These are phyloP conservation scores for Euphonia xanthogaster DNA, from an alignment of 2,797 vertebrate genomes.

Conservation along the genomic window DNA sequence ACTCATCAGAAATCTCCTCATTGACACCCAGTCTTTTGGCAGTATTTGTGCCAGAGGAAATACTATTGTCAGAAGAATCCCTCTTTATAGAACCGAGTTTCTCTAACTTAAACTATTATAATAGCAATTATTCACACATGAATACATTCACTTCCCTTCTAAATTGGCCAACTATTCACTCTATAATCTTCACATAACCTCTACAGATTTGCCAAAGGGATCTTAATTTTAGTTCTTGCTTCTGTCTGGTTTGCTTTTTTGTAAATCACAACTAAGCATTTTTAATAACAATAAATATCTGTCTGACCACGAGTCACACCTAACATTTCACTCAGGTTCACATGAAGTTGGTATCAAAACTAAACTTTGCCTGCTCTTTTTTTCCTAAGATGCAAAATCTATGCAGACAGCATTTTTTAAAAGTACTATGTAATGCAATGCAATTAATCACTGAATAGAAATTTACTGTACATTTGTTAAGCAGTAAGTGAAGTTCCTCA, in stretches of 20 bases:
- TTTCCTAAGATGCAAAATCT: background rate
- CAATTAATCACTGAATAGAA: background rate
- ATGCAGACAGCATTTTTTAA: background rate
- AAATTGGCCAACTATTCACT: constrained; percentile 34
- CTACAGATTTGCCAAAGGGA: constrained; percentile 13
- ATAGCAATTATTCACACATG: constrained; percentile 62
- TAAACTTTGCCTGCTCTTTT: background rate
- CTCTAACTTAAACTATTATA: constrained; percentile 40
- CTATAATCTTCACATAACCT: constrained; percentile 50
- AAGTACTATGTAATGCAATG: background rate
- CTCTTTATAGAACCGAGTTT: background rate
- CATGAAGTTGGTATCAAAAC: background rate
- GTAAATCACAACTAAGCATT: background rate
- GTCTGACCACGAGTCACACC: background rate
- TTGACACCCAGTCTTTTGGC: background rate
- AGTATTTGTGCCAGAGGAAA: constrained; percentile 44
- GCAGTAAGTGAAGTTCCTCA: background rate
- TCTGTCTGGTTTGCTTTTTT: background rate
- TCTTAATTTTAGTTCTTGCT: background rate
- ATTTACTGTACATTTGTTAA: background rate
- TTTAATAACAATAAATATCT: background rate
- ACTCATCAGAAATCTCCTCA: background rate
- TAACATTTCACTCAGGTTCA: background rate
- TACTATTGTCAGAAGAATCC: constrained; percentile 41
- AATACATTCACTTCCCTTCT: constrained; percentile 46